Base-by-base conservation (phyloP, 2,797 vertebrate genomes). In the Paramormyrops hopkinsi region DNA sequence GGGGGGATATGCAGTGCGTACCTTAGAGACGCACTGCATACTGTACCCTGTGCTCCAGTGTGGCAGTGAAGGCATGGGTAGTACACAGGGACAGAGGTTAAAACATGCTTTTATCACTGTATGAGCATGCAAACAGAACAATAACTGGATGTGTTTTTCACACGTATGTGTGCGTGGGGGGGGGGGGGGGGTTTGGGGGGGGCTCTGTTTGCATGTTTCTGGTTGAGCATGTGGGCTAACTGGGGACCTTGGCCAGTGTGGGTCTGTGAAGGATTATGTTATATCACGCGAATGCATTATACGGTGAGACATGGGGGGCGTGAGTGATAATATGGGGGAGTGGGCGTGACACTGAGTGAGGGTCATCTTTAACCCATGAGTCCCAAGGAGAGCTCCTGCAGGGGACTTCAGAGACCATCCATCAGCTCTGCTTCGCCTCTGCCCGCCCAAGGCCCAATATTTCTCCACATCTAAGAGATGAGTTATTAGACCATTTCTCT, bases 141-240 rank as follows among this genome's bases (percentile, higher is more conserved):
- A 48, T 37, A 56, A 53, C 25, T 53, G 33, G 1, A 88, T 48
- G 37, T 53, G 44, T 29, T 17, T 76, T 37, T 76, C 11, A 22
- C 56, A 56, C 46, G 2, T 56, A 9, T 90, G 48, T 86, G 82
- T 73, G 37, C 22, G 4, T 89, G 44, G 25, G 2, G 51, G 17
- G 17, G 46, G 62, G 53, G 14, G 51, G n/a, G 12, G 29, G 29
- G 1, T 29, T 1, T 14, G 25, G 2, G 37, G 22, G 22, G 56
- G 37, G 53, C 59, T 89, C 41, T 82, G 51, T 54, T 73, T 56
- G 69, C 87, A 53, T 48, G 69, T 88, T 33, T 54, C 50, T 83
- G 73, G 37, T 44, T 37, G 14, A 88, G 48, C 22, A 53, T 65
- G n/a, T 41, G 50, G 29, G 69, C 53, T 62, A 62, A 19, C 73